Conservation (phyloP, 2,113 vertebrate species). For the Atractosteus spatula region DNA sequence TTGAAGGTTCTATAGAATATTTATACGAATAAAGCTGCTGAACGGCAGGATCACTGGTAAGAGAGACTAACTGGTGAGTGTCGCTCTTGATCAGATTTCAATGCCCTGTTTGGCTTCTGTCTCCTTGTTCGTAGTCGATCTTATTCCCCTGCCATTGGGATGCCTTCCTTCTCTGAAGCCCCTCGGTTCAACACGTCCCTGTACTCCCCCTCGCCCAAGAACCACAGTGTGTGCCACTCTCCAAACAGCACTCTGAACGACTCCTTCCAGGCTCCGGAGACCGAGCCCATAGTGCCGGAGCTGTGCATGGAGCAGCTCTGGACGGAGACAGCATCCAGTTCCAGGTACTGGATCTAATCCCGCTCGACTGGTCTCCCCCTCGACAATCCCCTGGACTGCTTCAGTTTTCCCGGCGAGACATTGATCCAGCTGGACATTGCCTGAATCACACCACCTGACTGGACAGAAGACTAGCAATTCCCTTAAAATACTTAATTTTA, state of each 20-base stretch:
- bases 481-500: too few species aligned
- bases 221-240: slow-evolving; percentile 73
- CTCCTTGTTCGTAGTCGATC: slow-evolving; percentile 73
- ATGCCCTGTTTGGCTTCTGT: neutral
- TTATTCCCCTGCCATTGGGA: slow-evolving; percentile 90
- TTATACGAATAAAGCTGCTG: too few species aligned
- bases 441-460: too few species aligned
- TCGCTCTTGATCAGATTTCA: neutral
- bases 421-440: too few species aligned
- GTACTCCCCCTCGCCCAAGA: slow-evolving; percentile 70
- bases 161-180: slow-evolving; percentile 83
- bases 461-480: too few species aligned
- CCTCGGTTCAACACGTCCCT: slow-evolving; percentile 88
- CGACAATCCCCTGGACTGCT: too few species aligned
- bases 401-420: too few species aligned
- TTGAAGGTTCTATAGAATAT: too few species aligned
- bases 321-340: slow-evolving; percentile 72
- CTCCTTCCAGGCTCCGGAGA: slow-evolving; percentile 73
- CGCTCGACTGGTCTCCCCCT: neutral
- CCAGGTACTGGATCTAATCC: slow-evolving; percentile 57
- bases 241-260: slow-evolving; percentile 76
- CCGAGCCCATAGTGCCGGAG: slow-evolving; percentile 87
- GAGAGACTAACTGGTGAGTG: neutral
- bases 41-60: too few species aligned
- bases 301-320: slow-evolving; percentile 95